These are phyloP conservation scores for Mythimna vitellina DNA, from an alignment of 2,888 invertebrate genomes.

Conservation along the genomic window DNA sequence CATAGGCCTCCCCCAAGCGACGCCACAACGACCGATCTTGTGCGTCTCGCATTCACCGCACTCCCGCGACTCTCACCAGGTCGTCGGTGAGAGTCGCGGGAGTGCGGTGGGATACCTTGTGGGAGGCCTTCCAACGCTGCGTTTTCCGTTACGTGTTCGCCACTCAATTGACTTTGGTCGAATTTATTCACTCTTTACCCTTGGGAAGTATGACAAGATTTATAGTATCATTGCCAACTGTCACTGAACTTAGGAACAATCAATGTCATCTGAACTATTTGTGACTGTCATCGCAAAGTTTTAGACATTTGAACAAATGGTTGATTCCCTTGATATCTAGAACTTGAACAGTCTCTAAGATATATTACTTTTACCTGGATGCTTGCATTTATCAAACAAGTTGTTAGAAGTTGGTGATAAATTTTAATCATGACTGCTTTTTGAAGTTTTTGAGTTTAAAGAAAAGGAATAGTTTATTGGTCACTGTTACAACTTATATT, in stretches of 20 bases:
- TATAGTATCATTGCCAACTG: neutral
- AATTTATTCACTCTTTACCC: neutral
- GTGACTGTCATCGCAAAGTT: conserved; percentile 28
- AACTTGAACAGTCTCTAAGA: conserved; percentile 22
- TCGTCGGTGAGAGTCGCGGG: too few relatives aligned
- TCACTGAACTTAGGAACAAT: conserved; percentile 4
- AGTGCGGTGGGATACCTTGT: too few relatives aligned
- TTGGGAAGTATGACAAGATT: neutral
- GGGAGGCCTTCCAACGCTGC: too few relatives aligned
- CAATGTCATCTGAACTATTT: conserved; percentile 20
- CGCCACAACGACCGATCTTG: too few relatives aligned
- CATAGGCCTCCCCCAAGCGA: too few relatives aligned
- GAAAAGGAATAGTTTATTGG: too few relatives aligned
- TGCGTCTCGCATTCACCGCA: too few relatives aligned
- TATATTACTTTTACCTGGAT: conserved; percentile 22
- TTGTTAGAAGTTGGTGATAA: conserved; percentile 12
- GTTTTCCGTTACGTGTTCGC: too few relatives aligned
- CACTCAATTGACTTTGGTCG: neutral
- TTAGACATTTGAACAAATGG: conserved; percentile 32
- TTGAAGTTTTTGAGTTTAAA: neutral
- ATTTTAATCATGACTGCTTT: conserved; percentile 7
- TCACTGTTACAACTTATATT: too few relatives aligned
- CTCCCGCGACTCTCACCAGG: too few relatives aligned
- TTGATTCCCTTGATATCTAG: conserved; percentile 19
- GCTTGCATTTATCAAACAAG: conserved; percentile 39